These are phyloP conservation scores for Troides helena DNA, from an alignment of 2,888 invertebrate species.

Conservation along the genomic window DNA sequence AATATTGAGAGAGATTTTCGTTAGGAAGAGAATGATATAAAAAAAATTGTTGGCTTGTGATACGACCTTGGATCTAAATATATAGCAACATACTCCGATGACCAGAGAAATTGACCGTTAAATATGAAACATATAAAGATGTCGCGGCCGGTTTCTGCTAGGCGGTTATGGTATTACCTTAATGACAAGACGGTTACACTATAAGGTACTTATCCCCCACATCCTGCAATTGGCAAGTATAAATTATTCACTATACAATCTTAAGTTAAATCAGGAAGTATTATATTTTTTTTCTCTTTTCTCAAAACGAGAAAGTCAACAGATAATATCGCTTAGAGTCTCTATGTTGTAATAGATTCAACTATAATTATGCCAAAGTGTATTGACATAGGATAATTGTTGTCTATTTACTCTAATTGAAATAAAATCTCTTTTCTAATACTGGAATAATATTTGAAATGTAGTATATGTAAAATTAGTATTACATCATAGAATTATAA, in stretches of 20 bases:
- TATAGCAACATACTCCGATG: not conserved
- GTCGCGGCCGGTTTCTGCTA: slow-evolving; percentile 10
- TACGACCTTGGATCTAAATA: not conserved
- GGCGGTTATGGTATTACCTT: slow-evolving; percentile 17
- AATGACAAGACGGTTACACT: slow-evolving; percentile 13
- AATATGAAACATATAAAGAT: slow-evolving; percentile 13
- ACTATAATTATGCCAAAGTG: not conserved
- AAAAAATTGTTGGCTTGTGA: not conserved
- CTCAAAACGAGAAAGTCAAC: not conserved
- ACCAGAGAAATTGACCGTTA: not conserved
- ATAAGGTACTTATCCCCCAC: slow-evolving; percentile 12
- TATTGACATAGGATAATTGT: not conserved
- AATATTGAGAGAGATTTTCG: not conserved
- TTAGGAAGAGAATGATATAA: not conserved
- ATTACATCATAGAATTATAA: slow-evolving; percentile 36
- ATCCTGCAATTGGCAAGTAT: slow-evolving; percentile 11
- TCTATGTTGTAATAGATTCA: not conserved
- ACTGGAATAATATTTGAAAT: not conserved
- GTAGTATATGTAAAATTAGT: slow-evolving; percentile 3
- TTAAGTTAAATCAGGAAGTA: slow-evolving; percentile 13
- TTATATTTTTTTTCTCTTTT: not conserved
- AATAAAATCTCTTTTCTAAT: not conserved
- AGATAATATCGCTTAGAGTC: not conserved
- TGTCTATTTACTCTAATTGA: not conserved
- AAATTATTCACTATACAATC: slow-evolving; percentile 13